These are phyloP conservation scores for Lepidostoma basale DNA, from an alignment of 1,140 invertebrate species.

Conservation along the genomic window DNA sequence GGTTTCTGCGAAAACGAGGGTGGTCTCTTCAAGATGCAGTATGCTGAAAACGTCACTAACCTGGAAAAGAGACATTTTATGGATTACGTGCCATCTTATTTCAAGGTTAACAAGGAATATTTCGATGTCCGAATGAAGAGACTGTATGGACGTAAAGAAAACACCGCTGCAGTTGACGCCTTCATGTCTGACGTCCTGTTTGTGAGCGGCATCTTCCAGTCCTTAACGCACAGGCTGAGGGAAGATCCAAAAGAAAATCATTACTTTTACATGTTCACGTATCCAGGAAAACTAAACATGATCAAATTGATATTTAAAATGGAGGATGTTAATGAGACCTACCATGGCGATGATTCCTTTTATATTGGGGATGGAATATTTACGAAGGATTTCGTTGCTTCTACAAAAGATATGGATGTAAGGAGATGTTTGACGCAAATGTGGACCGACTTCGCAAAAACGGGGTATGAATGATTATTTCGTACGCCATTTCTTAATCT, in stretches of 20 bases:
- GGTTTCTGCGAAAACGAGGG: slow-evolving; percentile 54
- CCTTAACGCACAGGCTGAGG: slow-evolving; percentile 30
- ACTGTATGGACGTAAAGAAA: slow-evolving; percentile 49
- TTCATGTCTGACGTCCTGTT: slow-evolving; percentile 55
- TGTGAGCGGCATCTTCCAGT: slow-evolving; percentile 51
- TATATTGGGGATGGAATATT: slow-evolving; percentile 51
- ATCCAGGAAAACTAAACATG: slow-evolving; percentile 54
- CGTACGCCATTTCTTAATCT: too few relatives aligned
- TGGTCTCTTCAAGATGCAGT: slow-evolving; percentile 48
- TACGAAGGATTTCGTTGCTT: slow-evolving; percentile 38
- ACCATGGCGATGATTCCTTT: slow-evolving; percentile 54
- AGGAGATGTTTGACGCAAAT: slow-evolving; percentile 53
- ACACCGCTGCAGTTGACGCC: slow-evolving; percentile 50
- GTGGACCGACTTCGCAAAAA: slow-evolving; percentile 62
- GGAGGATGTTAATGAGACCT: slow-evolving; percentile 50
- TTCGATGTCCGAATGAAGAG: slow-evolving; percentile 49
- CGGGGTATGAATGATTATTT: slow-evolving; percentile 53
- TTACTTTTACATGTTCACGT: slow-evolving; percentile 55
- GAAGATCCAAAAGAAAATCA: slow-evolving; percentile 47
- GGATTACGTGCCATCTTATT: slow-evolving; percentile 49
- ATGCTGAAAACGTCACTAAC: slow-evolving; percentile 46
- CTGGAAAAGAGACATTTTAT: slow-evolving; percentile 49
- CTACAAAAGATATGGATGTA: slow-evolving; percentile 50
- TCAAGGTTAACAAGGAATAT: slow-evolving; percentile 48
- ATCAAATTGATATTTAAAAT: slow-evolving; percentile 52